phyloP scores from a whole-genome alignment of 2,113 vertebrate genomes.

The Deroptyus accipitrinus region DNA sequence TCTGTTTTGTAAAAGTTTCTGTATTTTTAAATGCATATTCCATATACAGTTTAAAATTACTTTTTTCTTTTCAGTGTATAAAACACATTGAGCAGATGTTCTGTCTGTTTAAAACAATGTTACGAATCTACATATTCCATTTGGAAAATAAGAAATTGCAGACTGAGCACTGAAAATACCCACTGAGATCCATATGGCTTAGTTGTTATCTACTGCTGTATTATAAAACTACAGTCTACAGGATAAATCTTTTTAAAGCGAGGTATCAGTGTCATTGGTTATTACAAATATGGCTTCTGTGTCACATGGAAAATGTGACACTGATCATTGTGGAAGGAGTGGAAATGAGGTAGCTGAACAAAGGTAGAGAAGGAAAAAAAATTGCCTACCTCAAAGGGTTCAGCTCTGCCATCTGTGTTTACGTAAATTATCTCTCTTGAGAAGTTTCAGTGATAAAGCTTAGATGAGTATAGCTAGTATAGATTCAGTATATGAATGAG shows the following conservation, averaged over 20 bases:
- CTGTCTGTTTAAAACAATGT: not conserved
- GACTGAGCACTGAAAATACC: slow-evolving; percentile 4
- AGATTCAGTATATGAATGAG: not conserved
- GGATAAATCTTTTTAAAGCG: not conserved
- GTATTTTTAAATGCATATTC: not conserved
- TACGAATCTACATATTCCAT: not conserved
- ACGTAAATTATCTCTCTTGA: not conserved
- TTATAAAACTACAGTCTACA: not conserved
- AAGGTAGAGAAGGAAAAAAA: not conserved
- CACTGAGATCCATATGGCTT: slow-evolving; percentile 5
- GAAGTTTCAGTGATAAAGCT: not conserved
- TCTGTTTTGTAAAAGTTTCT: not conserved
- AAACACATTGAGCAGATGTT: not conserved
- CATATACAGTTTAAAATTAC: not conserved
- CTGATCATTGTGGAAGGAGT: not conserved
- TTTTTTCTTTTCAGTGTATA: not conserved
- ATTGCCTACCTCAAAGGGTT: not conserved
- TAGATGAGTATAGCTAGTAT: not conserved
- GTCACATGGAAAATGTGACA: not conserved
- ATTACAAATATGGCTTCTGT: not conserved
- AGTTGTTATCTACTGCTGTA: not conserved
- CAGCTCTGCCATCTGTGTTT: not conserved
- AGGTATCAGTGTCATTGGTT: not conserved
- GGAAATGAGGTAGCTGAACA: not conserved
- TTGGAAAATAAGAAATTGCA: slow-evolving; percentile 16